Evolutionary conservation across 2,113 vertebrate genomes (phyloP).

Genomic region (Campylomormyrus tamandua): DNA sequence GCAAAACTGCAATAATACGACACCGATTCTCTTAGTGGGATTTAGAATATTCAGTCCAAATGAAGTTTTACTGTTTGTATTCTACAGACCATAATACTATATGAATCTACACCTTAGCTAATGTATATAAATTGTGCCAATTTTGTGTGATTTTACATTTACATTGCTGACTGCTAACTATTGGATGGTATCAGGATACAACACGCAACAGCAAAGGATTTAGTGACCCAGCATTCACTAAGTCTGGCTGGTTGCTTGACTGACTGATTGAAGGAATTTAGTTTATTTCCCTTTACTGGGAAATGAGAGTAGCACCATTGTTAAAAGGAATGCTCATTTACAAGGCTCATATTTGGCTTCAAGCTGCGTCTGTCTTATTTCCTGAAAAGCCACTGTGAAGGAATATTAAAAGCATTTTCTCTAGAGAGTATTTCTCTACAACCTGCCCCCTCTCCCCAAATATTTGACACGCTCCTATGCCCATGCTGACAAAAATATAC

Average conservation of each 20-base stretch:
- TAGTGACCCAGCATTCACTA: background rate
- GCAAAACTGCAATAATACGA: background rate
- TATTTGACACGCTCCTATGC: background rate
- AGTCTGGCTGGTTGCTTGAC: background rate
- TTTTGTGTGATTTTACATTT: background rate
- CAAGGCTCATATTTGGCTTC: background rate
- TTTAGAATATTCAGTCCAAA: background rate
- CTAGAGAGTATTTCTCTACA: background rate
- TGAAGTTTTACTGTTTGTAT: background rate
- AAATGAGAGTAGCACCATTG: background rate
- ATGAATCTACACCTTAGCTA: background rate
- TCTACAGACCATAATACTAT: background rate
- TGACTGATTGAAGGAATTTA: background rate
- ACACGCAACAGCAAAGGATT: background rate
- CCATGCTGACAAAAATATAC: background rate
- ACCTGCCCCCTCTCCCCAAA: background rate
- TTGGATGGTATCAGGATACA: background rate
- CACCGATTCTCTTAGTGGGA: background rate
- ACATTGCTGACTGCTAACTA: background rate
- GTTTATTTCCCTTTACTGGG: background rate
- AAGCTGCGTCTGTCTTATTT: background rate
- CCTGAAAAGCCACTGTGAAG: background rate
- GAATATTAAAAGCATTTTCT: background rate
- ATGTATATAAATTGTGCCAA: background rate
- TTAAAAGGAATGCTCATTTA: background rate